phyloP scores from a whole-genome alignment of 2,797 vertebrate genomes.

The Typhlichthys eigenmanni region DNA sequence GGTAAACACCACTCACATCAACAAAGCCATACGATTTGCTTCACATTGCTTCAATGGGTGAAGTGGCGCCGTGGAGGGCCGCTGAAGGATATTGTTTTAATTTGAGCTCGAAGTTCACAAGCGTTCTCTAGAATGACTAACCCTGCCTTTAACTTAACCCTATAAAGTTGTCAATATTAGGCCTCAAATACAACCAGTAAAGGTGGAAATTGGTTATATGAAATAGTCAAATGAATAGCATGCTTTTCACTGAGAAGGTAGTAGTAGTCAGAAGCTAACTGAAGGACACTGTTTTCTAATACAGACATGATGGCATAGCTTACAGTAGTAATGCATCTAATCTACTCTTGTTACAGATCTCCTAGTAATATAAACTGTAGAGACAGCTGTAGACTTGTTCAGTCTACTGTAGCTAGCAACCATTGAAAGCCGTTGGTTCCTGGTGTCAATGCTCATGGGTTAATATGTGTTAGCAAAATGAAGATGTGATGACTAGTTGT shows the following conservation, averaged over 20 bases:
- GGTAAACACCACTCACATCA: too few relatives aligned
- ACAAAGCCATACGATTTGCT: too few relatives aligned
- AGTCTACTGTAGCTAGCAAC: constrained; percentile 7
- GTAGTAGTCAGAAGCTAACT: constrained; percentile 15
- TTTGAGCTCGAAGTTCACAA: too few relatives aligned
- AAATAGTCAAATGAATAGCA: too few relatives aligned
- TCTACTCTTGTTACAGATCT: constrained; percentile 2
- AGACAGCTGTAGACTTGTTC: constrained; percentile 28
- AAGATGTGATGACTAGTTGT: constrained; percentile 52
- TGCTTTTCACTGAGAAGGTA: constrained; percentile 15
- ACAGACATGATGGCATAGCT: constrained; percentile 5
- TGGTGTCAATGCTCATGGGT: constrained; percentile 26
- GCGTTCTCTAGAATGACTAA: too few relatives aligned
- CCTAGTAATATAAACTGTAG: constrained; percentile 6
- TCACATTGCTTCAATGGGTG: too few relatives aligned
- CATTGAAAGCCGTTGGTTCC: constrained; percentile 19
- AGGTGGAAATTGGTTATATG: too few relatives aligned
- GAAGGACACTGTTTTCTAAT: constrained; percentile 6
- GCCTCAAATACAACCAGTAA: too few relatives aligned
- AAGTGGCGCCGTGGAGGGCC: too few relatives aligned
- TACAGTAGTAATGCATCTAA: constrained; percentile 6
- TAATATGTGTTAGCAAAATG: constrained; percentile 57
- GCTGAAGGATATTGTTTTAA: too few relatives aligned
- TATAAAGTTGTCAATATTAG: too few relatives aligned
- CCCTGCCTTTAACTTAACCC: too few relatives aligned